phyloP scores from a whole-genome alignment of 2,797 vertebrate genomes.

The Oryzias dopingdopingensis region DNA sequence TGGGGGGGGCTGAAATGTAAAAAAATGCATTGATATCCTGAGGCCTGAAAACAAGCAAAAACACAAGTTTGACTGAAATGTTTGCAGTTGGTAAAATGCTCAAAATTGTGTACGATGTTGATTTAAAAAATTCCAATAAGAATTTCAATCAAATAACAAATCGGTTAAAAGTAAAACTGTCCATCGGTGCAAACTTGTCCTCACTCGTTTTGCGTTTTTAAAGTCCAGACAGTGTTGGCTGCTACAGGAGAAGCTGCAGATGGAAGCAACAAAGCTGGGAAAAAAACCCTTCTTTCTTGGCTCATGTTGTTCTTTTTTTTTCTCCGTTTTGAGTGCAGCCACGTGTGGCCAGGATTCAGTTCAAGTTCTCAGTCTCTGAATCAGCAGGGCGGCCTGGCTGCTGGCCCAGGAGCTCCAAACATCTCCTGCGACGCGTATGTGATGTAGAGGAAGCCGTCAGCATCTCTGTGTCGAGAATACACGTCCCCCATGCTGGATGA shows the following conservation, averaged over 20 bases:
- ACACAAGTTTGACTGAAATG: no score
- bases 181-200: not conserved
- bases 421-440: constrained; percentile 85
- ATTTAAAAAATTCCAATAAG: no score
- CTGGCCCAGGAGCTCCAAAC: constrained; percentile 70
- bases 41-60: not conserved
- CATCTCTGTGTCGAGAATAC: constrained; percentile 76
- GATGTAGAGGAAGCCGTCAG: constrained; percentile 85
- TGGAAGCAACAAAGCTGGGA: constrained; percentile 9
- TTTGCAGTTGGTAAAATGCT: no score
- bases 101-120: no score
- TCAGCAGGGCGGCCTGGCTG: constrained; percentile 39
- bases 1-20: constrained; percentile 46
- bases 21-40: constrained; percentile 22
- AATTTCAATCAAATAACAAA: no score
- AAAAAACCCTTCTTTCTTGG: constrained; percentile 18
- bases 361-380: constrained; percentile 2
- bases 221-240: constrained; percentile 13
- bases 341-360: constrained; percentile 22
- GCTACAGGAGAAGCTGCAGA: constrained; percentile 51
- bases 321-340: constrained; percentile 7
- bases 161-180: not conserved
- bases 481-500: constrained; percentile 82
- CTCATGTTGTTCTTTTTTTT: constrained; percentile 21
- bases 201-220: constrained; percentile 1